phyloP scores from a whole-genome alignment of 1,140 invertebrate species.

The Mesaphorura yosii region DNA sequence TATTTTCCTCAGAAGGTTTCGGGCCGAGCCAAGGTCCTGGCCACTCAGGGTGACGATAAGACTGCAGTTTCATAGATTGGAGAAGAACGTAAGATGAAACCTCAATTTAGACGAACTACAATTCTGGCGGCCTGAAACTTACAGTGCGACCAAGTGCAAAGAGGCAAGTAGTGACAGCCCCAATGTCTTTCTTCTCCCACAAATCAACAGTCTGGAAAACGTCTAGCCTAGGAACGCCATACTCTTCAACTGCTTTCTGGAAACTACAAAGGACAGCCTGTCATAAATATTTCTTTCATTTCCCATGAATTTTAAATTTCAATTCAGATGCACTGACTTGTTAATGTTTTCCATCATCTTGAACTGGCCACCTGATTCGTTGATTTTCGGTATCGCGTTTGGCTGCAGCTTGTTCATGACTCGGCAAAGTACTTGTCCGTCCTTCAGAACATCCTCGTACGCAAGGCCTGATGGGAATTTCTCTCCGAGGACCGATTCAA shows the following conservation, averaged over 20 bases:
- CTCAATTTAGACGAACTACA: not conserved
- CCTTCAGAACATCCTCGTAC: constrained; percentile 66
- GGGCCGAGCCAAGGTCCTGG: constrained; percentile 72
- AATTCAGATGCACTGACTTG: constrained; percentile 55
- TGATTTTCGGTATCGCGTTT: constrained; percentile 69
- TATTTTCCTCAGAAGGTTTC: constrained; percentile 70
- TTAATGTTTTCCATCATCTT: constrained; percentile 94
- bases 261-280: constrained; percentile 49
- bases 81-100: not conserved
- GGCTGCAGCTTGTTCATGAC: constrained; percentile 79
- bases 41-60: constrained; percentile 77
- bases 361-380: constrained; percentile 65
- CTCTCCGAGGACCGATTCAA: constrained; percentile 68
- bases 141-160: constrained; percentile 79
- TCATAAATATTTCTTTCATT: not conserved
- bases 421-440: constrained; percentile 78
- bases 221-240: constrained; percentile 78
- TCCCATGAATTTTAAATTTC: not conserved
- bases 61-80: constrained; percentile 40
- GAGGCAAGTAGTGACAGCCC: constrained; percentile 72
- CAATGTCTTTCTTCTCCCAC: constrained; percentile 85
- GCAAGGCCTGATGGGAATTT: constrained; percentile 48
- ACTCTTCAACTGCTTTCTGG: constrained; percentile 70
- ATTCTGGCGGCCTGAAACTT: constrained; percentile 29
- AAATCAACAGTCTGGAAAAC: constrained; percentile 90